Evolutionary conservation across 2,797 vertebrate species (phyloP).

Genomic region (Hylomyscus alleni): DNA sequence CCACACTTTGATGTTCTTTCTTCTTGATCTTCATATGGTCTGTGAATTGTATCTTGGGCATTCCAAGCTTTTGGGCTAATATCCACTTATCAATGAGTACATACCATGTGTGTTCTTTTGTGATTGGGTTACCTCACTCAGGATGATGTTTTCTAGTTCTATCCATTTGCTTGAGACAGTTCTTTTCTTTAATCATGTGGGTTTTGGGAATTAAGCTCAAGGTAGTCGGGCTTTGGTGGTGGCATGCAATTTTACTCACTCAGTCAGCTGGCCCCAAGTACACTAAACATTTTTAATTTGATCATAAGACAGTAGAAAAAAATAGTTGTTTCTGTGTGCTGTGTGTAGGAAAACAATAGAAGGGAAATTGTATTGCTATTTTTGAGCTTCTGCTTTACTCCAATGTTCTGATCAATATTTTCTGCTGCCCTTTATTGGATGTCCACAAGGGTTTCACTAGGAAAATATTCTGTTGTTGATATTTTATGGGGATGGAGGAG

Average conservation of each 20-base stretch:
- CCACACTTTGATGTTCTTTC: too few relatives aligned
- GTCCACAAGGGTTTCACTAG: background rate
- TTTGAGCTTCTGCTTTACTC: background rate
- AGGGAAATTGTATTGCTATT: background rate
- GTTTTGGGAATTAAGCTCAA: background rate
- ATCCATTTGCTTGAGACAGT: too few relatives aligned
- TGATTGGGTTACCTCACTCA: too few relatives aligned
- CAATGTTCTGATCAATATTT: constrained; percentile 8
- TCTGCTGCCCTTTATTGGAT: constrained; percentile 12
- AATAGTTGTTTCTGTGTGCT: constrained; percentile 23
- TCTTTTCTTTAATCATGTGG: background rate
- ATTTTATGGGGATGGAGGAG: constrained; percentile 39
- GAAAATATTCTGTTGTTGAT: constrained; percentile 25
- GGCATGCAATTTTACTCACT: background rate
- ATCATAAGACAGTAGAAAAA: background rate
- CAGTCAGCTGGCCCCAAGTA: background rate
- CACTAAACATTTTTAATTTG: constrained; percentile 23
- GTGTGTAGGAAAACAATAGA: constrained; percentile 40
- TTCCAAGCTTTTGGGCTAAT: too few relatives aligned
- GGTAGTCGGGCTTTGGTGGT: background rate
- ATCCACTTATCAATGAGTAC: too few relatives aligned
- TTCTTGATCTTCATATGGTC: too few relatives aligned
- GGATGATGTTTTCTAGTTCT: too few relatives aligned
- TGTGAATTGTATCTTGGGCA: too few relatives aligned
- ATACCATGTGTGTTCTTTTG: too few relatives aligned